phyloP scores from a whole-genome alignment of 2,113 vertebrate species.

The Thermophis baileyi region DNA sequence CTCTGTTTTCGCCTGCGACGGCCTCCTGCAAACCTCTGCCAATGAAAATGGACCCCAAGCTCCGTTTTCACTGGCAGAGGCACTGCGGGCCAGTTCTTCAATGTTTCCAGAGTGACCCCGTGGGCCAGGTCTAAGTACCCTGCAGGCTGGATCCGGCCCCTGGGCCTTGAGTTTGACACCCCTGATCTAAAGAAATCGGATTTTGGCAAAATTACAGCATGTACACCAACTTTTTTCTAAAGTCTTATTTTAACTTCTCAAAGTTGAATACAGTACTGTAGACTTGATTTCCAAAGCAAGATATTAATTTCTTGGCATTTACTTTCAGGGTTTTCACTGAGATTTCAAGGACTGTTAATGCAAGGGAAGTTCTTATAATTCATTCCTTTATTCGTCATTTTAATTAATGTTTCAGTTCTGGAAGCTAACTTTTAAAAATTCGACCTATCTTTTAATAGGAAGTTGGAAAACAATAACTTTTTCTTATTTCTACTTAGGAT shows the following conservation, averaged over 20 bases:
- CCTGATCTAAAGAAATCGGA: background rate
- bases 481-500: background rate
- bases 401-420: background rate
- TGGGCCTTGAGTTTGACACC: too few relatives aligned
- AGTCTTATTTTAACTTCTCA: background rate
- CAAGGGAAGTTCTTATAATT: background rate
- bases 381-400: background rate
- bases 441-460: background rate
- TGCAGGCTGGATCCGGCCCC: too few relatives aligned
- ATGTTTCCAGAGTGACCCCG: too few relatives aligned
- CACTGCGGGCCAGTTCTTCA: too few relatives aligned
- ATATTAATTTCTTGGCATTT: background rate
- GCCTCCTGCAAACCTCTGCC: too few relatives aligned
- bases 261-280: background rate
- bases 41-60: too few relatives aligned
- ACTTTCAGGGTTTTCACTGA: background rate
- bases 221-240: background rate
- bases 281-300: background rate
- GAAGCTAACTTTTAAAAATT: background rate
- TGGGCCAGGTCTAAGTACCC: too few relatives aligned
- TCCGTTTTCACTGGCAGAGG: too few relatives aligned
- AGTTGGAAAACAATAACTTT: background rate
- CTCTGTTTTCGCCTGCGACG: too few relatives aligned
- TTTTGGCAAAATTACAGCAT: background rate
- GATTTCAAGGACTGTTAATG: background rate